These are phyloP conservation scores for Adelosebastes latens DNA, from an alignment of 2,797 vertebrate genomes.

Conservation along the genomic window DNA sequence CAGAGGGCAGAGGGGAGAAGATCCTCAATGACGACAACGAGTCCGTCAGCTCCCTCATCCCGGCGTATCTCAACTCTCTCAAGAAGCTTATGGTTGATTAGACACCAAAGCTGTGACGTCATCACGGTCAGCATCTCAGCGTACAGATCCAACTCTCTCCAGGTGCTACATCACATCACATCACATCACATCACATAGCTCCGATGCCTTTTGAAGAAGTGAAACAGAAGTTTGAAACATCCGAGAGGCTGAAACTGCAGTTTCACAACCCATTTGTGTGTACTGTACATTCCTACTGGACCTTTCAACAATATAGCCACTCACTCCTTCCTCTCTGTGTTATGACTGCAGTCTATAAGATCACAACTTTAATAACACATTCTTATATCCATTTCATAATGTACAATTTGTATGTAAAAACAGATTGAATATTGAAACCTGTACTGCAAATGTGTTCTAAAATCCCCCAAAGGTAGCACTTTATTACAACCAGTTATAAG, in stretches of 20 bases:
- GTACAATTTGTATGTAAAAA: conserved; percentile 40
- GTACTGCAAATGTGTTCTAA: background rate
- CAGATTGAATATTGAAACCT: conserved; percentile 12
- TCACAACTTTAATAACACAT: conserved; percentile 3
- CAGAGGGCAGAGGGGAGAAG: conserved; percentile 84
- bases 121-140: background rate
- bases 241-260: conserved; percentile 1
- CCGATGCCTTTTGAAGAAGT: background rate
- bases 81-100: conserved; percentile 88
- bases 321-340: conserved; percentile 4
- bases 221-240: conserved; percentile 10
- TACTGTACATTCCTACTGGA: background rate
- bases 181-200: background rate
- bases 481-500: background rate
- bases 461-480: background rate
- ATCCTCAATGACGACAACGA: conserved; percentile 82
- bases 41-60: conserved; percentile 86
- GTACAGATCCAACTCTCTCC: background rate
- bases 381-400: conserved; percentile 26
- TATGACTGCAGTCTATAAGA: background rate
- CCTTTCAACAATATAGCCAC: background rate
- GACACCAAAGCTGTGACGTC: background rate
- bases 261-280: background rate
- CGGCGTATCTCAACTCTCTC: conserved; percentile 86
- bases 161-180: background rate